Evolutionary conservation across 2,113 vertebrate genomes (phyloP).

Genomic region (Colaptes auratus): DNA sequence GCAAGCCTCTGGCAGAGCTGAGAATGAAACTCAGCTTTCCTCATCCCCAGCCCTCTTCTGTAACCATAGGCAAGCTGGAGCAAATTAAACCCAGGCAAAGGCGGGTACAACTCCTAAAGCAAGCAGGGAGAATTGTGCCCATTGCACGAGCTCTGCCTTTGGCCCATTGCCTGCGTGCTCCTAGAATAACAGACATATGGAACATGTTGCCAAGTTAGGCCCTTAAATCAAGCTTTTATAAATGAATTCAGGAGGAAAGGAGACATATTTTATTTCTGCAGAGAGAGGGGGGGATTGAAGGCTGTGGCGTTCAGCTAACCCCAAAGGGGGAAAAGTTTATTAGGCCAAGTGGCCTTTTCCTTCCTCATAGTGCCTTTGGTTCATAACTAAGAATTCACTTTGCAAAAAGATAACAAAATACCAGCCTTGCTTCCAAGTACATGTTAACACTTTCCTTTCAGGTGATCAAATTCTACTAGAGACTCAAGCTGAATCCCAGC

Average conservation of each 20-base stretch:
- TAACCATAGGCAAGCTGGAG: constrained; percentile 36
- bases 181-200: constrained; percentile 59
- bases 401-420: constrained; percentile 65
- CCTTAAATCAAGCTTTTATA: constrained; percentile 64
- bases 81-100: constrained; percentile 52
- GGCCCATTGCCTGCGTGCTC: constrained; percentile 31
- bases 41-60: neutral
- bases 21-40: constrained; percentile 25
- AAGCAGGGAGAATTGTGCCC: constrained; percentile 36
- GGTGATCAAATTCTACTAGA: neutral
- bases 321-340: constrained; percentile 37
- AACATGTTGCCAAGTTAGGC: constrained; percentile 53
- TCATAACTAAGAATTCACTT: constrained; percentile 57
- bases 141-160: neutral
- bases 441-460: constrained; percentile 57
- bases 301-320: constrained; percentile 46
- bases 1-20: constrained; percentile 33
- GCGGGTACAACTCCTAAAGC: neutral
- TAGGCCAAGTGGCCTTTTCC: constrained; percentile 64
- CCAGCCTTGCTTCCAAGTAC: constrained; percentile 37
- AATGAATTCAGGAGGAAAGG: constrained; percentile 53
- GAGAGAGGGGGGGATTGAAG: constrained; percentile 2
- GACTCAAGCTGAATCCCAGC: neutral
- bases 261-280: constrained; percentile 57
- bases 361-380: constrained; percentile 24